Percentiles rank a stretch among this genome's conserved stretches.
Conservation (phyloP, 2,797 vertebrate genomes). For the Chelon auratus region DNA sequence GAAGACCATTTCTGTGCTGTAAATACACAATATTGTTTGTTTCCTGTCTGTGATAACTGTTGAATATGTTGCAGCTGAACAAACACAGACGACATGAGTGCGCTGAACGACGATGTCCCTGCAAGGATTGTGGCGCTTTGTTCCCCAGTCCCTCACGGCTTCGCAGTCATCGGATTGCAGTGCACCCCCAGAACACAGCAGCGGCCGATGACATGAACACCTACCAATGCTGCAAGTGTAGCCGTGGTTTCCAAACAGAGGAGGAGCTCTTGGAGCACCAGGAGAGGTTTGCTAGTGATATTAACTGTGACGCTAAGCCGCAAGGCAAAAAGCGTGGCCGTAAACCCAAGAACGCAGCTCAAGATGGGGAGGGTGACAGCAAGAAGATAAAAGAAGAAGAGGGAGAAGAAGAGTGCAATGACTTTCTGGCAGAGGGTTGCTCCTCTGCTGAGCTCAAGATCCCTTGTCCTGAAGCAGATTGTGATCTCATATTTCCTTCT, state of each 20-base stretch:
- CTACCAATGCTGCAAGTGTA: constrained; percentile 82
- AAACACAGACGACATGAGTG: constrained; percentile 83
- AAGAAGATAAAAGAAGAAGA: constrained; percentile 65
- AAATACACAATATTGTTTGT: background rate
- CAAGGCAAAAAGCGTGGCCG: constrained; percentile 72
- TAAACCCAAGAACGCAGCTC: constrained; percentile 60
- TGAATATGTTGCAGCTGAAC: constrained; percentile 76
- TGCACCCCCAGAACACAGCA: constrained; percentile 65
- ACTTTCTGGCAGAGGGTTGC: constrained; percentile 36
- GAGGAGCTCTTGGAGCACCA: constrained; percentile 82
- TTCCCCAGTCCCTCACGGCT: constrained; percentile 82
- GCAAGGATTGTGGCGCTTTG: constrained; percentile 80
- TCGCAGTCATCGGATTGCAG: constrained; percentile 80
- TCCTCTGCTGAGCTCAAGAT: constrained; percentile 68
- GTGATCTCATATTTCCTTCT: constrained; percentile 78
- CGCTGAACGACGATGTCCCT: constrained; percentile 78
- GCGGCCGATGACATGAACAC: constrained; percentile 66
- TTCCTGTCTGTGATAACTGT: constrained; percentile 2
- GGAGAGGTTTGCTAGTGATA: constrained; percentile 73
- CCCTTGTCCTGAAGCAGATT: constrained; percentile 79
- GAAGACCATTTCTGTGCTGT: background rate
- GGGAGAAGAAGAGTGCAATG: constrained; percentile 28
- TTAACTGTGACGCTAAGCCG: constrained; percentile 70
- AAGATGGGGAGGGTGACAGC: constrained; percentile 10
- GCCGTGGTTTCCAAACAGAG: constrained; percentile 75